Evolutionary conservation across 2,888 invertebrate species (phyloP).

Genomic region (Apamea sordens): DNA sequence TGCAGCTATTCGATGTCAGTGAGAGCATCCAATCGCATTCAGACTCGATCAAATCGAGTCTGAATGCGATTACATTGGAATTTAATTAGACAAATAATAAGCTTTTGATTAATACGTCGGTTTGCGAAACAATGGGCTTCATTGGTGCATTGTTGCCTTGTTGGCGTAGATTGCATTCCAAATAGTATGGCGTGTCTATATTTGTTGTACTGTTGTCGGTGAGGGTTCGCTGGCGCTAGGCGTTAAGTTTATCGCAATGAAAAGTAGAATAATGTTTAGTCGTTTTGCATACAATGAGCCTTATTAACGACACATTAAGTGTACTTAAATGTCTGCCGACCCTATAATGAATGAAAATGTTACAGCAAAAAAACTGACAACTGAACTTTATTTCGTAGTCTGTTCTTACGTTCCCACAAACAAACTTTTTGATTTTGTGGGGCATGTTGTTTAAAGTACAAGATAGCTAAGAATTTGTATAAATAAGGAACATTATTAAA

Average conservation of each 20-base stretch:
- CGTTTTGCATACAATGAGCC: neutral
- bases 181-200: neutral
- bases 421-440: too few relatives aligned
- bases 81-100: slow-evolving; percentile 22
- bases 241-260: neutral
- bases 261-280: neutral
- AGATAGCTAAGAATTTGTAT: too few relatives aligned
- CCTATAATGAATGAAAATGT: too few relatives aligned
- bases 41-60: too few relatives aligned
- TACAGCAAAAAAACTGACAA: too few relatives aligned
- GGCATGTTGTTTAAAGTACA: too few relatives aligned
- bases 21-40: slow-evolving; percentile 19
- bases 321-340: neutral
- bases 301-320: neutral
- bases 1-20: slow-evolving; percentile 15
- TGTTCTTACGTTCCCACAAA: too few relatives aligned
- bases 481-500: too few relatives aligned
- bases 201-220: too few relatives aligned
- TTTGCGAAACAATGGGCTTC: slow-evolving; percentile 4
- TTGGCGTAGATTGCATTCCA: neutral
- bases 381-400: too few relatives aligned
- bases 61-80: slow-evolving; percentile 14
- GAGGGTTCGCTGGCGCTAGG: neutral
- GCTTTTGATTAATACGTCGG: slow-evolving; percentile 4
- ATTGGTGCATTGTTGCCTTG: slow-evolving; percentile 24